Conservation (phyloP, 2,797 vertebrate species). For the Chelon labrosus region DNA sequence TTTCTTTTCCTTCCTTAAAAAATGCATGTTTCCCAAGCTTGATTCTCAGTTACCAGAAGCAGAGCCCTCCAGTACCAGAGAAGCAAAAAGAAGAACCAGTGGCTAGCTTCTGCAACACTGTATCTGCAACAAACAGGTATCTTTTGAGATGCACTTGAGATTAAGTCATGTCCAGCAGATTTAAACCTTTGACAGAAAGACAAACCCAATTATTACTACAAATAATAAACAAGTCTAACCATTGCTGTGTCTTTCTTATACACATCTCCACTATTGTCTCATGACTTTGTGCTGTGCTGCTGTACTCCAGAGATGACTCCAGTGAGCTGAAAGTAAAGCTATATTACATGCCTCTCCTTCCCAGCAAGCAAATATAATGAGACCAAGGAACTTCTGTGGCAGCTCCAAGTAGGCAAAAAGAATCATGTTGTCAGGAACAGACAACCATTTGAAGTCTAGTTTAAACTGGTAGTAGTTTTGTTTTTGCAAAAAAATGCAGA, state of each 20-base stretch:
- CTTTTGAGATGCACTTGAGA: conserved; percentile 40
- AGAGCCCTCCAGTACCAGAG: conserved; percentile 21
- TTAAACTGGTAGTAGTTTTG: conserved; percentile 5
- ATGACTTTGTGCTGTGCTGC: conserved; percentile 29
- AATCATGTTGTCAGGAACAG: conserved; percentile 23
- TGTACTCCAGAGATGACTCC: conserved; percentile 15
- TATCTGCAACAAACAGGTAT: conserved; percentile 17
- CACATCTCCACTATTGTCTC: neutral
- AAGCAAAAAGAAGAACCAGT: conserved; percentile 8
- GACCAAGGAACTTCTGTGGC: conserved; percentile 22
- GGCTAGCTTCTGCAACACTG: conserved; percentile 11
- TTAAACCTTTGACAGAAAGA: conserved; percentile 5
- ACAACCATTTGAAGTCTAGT: conserved; percentile 20
- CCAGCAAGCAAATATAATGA: conserved; percentile 22
- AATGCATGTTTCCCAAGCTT: conserved; percentile 50
- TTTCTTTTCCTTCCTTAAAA: conserved; percentile 44
- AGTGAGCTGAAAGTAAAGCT: conserved; percentile 24
- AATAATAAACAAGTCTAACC: neutral
- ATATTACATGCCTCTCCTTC: conserved; percentile 31
- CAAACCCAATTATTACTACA: neutral
- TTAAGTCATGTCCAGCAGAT: conserved; percentile 19
- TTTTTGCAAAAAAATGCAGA: conserved; percentile 11
- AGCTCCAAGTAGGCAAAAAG: conserved; percentile 25
- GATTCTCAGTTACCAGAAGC: conserved; percentile 46
- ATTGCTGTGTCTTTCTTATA: conserved; percentile 8